These are phyloP conservation scores for Pteromalus puparum DNA, from an alignment of 1,140 invertebrate species.

Conservation along the genomic window DNA sequence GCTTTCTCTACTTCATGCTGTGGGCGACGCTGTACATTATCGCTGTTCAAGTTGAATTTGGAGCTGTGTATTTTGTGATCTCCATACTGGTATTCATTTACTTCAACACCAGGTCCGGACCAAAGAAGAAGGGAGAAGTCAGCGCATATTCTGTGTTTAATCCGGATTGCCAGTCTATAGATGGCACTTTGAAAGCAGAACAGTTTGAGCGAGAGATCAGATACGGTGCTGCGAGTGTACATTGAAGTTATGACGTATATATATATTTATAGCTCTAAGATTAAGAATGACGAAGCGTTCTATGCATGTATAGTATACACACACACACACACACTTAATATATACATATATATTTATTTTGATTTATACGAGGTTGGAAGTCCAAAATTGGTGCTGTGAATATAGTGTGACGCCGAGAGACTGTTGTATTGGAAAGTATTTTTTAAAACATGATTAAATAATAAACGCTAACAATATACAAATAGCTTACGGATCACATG, in stretches of 20 bases:
- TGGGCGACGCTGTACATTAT: conserved; percentile 82
- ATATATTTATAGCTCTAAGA: background rate
- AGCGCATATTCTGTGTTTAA: conserved; percentile 99
- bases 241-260: conserved; percentile 50
- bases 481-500: conserved; percentile 1
- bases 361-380: conserved; percentile 14
- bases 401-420: background rate
- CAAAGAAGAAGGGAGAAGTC: conserved; percentile 83
- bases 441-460: conserved; percentile 29
- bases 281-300: conserved; percentile 3
- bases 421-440: conserved; percentile 45
- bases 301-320: conserved; percentile 46
- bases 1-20: conserved; percentile 76
- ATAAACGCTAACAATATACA: conserved; percentile 17
- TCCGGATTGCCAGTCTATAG: conserved; percentile 92
- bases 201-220: conserved; percentile 93
- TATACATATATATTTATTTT: conserved; percentile 46
- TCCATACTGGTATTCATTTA: conserved; percentile 89
- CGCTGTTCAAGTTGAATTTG: conserved; percentile 90
- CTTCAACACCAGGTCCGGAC: conserved; percentile 86
- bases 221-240: conserved; percentile 77
- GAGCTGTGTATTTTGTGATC: conserved; percentile 90
- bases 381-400: conserved; percentile 23
- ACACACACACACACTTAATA: conserved; percentile 42
- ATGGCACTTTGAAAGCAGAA: conserved; percentile 96